Base-by-base conservation (phyloP, 2,797 vertebrate species). In the Scolopax bukidnonensis region DNA sequence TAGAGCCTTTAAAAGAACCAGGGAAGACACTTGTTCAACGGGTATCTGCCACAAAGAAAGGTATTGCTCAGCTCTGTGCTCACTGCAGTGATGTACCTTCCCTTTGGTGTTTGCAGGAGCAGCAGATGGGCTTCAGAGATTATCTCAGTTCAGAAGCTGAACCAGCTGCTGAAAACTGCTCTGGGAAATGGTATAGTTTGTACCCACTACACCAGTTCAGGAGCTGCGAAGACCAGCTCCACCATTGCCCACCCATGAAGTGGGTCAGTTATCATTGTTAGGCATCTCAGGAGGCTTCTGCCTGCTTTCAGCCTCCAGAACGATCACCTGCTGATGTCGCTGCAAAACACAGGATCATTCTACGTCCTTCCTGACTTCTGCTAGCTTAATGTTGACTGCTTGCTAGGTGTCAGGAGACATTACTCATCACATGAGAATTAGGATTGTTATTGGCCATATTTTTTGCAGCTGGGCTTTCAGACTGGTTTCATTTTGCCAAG, bases 351-450 rank as follows among this genome's bases (percentile, higher is more conserved):
- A 3, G 51, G 30, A 50, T 80, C 89, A 70, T 87, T 83, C 61
- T 82, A 28, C 6, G 5, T 59, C 60, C 45, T 67, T 81, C 53
- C 60, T 63, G 48, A 80, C n/a, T 89, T 87, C 60, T 51, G 38
- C 71, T 73, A 87, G 40, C 28, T 71, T 68, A 69, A 54, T 43
- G 56, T 53, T 9, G 6, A 27, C 78, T 76, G 68, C 79, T 93
- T 61, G 27, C 48, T 93, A 75, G 87, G n/a, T 89, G 91, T 80
- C 90, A 88, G 89, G 53, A 91, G 78, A 80, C 68, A 30, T 87
- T 91, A 83, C 82, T 90, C 77, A 93, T 45, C 65, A 75, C 53
- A 78, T 32, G 20, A 71, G 67, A 84, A 89, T 84, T 68, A 84
- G 88, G 79, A 53, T 59, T 64, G 54, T 75, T 86, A 67, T 61